Base-by-base conservation (phyloP, 2,888 invertebrate genomes). In the Yponomeuta cagnagella region DNA sequence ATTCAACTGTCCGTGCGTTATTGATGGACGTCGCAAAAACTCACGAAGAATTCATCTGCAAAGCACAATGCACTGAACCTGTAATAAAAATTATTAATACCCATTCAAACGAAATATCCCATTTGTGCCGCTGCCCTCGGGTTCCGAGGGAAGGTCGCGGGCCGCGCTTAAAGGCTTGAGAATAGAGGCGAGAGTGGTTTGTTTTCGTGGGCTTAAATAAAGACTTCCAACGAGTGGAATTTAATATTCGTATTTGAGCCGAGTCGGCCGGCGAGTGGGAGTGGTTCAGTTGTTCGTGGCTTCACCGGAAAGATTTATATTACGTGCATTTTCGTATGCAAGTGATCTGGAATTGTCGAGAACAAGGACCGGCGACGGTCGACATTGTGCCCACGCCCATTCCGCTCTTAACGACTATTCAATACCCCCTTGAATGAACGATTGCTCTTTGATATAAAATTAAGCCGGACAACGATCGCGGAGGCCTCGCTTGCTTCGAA, bases 291-390 rank as follows among this genome's bases (percentile, higher is more conserved):
- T 87, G 90, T 90, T 89, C 89, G 86, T 85, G 85, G 85, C 52
- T 81, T 86, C 90, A 89, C 90, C 91, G 91, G 92, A 92, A 92
- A 92, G 92, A 92, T 91, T 92, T 91, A 92, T 91, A 91, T 90
- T 91, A 92, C 92, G 88, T 89, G 88, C 90, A 88, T 86, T 89
- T 90, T 89, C 86, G 87, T 88, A 86, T 88, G 86, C 87, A 82
- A 87, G 86, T 89, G 90, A 92, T 92, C 92, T 90, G 89, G 87
- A 90, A 89, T 88, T 88, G 89, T 92, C 90, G 88, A 86, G 80
- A 74, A 74, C 74, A 74, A 73, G 74, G 74, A 71, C 74, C 69
- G 73, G 73, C 76, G 77, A 78, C 77, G 78, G 78, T 77, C 78
- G 77, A 80, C 80, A 88, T 89, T 89, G 86, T 88, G 81, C 88